Evolutionary conservation across 2,888 invertebrate genomes (phyloP).

Genomic region (Limenitis camilla): DNA sequence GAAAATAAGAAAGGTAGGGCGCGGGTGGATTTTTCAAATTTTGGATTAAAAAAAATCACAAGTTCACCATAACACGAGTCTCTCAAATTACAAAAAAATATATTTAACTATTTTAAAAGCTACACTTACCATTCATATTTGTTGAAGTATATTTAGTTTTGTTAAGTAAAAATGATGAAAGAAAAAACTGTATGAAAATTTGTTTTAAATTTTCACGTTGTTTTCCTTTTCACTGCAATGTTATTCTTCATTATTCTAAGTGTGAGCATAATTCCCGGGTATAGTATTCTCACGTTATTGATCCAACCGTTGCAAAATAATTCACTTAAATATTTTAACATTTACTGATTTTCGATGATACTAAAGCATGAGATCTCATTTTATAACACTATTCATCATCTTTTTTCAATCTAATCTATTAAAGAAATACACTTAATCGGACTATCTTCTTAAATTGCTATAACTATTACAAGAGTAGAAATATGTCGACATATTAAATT

Average conservation of each 20-base stretch:
- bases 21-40: too few species aligned
- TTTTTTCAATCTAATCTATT: not conserved
- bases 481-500: slow-evolving; percentile 32
- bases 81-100: too few species aligned
- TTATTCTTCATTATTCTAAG: slow-evolving; percentile 7
- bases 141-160: not conserved
- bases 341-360: not conserved
- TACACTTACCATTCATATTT: slow-evolving; percentile 58
- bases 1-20: too few species aligned
- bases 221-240: slow-evolving; percentile 21
- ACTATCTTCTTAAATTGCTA: slow-evolving; percentile 32
- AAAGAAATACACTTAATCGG: slow-evolving; percentile 1
- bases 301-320: slow-evolving; percentile 12
- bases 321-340: slow-evolving; percentile 1
- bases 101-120: too few species aligned
- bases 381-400: slow-evolving; percentile 5
- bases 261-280: slow-evolving; percentile 14
- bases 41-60: too few species aligned
- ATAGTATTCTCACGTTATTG: not conserved
- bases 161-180: not conserved
- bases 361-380: slow-evolving; percentile 17
- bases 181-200: slow-evolving; percentile 36
- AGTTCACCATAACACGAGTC: too few species aligned
- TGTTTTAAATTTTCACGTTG: slow-evolving; percentile 48
- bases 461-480: slow-evolving; percentile 37